Conservation (phyloP, 2,797 vertebrate genomes). For the Chelmon rostratus region DNA sequence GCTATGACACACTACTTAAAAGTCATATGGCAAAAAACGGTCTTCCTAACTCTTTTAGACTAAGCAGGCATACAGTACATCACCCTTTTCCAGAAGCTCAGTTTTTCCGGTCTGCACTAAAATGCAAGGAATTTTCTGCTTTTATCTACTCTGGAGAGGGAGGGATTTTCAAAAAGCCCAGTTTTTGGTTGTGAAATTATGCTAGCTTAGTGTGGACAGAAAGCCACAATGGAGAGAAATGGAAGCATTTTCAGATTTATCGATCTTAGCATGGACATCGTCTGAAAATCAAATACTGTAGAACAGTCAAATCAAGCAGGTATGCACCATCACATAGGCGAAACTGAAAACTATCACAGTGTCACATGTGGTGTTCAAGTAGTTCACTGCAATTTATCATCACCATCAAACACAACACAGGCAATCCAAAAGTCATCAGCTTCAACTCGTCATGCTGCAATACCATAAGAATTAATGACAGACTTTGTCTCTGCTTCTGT, state of each 20-base stretch:
- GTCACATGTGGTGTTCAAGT: neutral
- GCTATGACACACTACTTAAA: neutral
- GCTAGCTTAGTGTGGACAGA: neutral
- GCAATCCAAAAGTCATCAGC: constrained; percentile 9
- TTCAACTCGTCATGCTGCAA: constrained; percentile 16
- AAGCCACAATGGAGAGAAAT: neutral
- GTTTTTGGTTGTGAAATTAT: too few relatives aligned
- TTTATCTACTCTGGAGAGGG: neutral
- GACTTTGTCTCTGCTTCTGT: neutral
- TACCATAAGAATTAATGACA: constrained; percentile 7
- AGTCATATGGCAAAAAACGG: neutral
- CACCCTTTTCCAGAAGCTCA: neutral
- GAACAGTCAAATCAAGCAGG: neutral
- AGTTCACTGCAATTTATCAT: constrained; percentile 4
- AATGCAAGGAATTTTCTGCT: neutral
- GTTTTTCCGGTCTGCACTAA: neutral
- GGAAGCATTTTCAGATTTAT: neutral
- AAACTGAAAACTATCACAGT: neutral
- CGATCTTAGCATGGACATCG: neutral
- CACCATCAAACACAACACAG: neutral
- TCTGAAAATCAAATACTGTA: constrained; percentile 6
- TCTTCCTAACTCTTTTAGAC: neutral
- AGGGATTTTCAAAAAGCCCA: neutral
- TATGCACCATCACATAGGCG: neutral
- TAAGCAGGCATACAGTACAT: neutral